Conservation (phyloP, 2,888 invertebrate genomes). For the Andricus curvator region DNA sequence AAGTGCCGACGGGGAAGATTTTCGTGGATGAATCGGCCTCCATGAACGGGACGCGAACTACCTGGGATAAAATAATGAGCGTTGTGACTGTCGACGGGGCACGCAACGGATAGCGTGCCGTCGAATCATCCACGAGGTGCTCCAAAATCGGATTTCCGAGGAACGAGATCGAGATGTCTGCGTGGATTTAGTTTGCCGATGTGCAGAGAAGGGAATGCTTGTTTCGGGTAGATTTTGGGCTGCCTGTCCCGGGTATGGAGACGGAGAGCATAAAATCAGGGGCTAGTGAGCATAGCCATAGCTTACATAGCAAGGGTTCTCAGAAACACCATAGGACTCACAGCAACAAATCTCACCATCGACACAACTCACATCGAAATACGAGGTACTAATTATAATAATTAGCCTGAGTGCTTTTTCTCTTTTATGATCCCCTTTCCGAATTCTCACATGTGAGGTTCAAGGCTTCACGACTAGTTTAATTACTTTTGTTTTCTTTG, state of each 20-base stretch:
- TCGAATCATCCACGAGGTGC: slow-evolving; percentile 29
- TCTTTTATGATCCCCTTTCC: neutral
- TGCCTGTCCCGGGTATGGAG: slow-evolving; percentile 85
- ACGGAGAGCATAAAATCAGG: slow-evolving; percentile 94
- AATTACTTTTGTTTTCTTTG: neutral
- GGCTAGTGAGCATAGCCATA: slow-evolving; percentile 89
- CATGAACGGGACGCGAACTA: slow-evolving; percentile 10
- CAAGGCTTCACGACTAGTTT: slow-evolving; percentile 1
- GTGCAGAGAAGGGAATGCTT: slow-evolving; percentile 68
- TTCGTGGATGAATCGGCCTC: neutral
- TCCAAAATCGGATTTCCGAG: slow-evolving; percentile 43
- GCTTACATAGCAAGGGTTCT: slow-evolving; percentile 73
- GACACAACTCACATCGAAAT: slow-evolving; percentile 84
- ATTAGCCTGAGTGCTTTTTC: neutral
- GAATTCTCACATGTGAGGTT: slow-evolving; percentile 30
- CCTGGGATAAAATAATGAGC: slow-evolving; percentile 49
- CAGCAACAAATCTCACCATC: slow-evolving; percentile 79
- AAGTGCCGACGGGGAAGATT: neutral
- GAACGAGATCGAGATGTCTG: slow-evolving; percentile 19
- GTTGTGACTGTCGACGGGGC: slow-evolving; percentile 47
- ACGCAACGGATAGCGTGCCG: slow-evolving; percentile 46
- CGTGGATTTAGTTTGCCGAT: slow-evolving; percentile 44
- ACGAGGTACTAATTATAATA: slow-evolving; percentile 80
- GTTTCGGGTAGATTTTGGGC: slow-evolving; percentile 79
- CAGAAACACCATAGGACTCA: slow-evolving; percentile 73